phyloP scores from a whole-genome alignment of 2,113 vertebrate genomes.

The Myanophis thanlyinensis region DNA sequence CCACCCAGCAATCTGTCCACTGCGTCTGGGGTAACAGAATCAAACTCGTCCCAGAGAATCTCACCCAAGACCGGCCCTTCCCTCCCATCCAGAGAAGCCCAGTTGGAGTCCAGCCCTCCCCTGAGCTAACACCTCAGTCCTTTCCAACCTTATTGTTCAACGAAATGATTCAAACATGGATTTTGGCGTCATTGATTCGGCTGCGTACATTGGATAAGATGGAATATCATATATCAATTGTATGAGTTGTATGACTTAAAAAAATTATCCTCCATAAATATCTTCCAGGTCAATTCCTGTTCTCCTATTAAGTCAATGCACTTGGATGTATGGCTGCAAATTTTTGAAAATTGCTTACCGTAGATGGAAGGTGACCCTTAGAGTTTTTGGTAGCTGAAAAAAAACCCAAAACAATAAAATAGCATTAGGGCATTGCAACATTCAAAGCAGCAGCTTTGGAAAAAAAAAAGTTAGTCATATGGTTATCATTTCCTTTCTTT shows the following conservation, averaged over 20 bases:
- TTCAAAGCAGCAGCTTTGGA: not conserved
- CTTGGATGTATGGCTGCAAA: not conserved
- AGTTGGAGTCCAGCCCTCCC: too few species aligned
- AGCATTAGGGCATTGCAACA: not conserved
- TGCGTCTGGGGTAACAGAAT: too few species aligned
- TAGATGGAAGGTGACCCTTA: not conserved
- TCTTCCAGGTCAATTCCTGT: not conserved
- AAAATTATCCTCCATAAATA: not conserved
- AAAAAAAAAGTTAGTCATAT: not conserved
- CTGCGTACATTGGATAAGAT: not conserved
- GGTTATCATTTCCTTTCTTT: not conserved
- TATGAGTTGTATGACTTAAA: not conserved
- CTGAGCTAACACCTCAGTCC: not conserved
- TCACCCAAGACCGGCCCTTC: too few species aligned
- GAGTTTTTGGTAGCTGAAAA: not conserved
- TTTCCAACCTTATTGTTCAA: not conserved
- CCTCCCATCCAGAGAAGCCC: too few species aligned
- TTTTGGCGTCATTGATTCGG: not conserved
- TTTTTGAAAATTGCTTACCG: not conserved
- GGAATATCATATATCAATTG: too few species aligned
- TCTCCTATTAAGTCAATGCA: not conserved
- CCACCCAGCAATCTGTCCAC: too few species aligned
- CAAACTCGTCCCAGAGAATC: too few species aligned
- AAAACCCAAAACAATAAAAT: not conserved
- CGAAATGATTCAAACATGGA: not conserved